Percentiles rank a stretch among this genome's conserved stretches.
These are phyloP conservation scores for Trichogramma pretiosum DNA, from an alignment of 1,140 invertebrate species.

Conservation along the genomic window DNA sequence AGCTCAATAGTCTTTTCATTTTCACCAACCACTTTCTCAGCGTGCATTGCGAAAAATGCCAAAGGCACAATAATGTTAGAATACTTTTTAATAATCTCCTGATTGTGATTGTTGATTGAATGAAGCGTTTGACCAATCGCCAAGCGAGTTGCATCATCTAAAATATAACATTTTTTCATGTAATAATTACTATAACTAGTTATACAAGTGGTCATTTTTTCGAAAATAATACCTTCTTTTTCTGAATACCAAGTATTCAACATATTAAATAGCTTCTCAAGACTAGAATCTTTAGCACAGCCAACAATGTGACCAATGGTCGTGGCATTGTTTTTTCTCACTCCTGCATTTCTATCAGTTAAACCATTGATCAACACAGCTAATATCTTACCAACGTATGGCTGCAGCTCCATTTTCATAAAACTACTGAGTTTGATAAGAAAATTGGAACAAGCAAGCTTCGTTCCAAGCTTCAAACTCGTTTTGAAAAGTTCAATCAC, in stretches of 20 bases:
- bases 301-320: conserved; percentile 80
- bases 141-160: conserved; percentile 61
- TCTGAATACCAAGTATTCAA: conserved; percentile 72
- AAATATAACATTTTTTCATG: conserved; percentile 20
- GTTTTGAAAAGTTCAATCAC: conserved; percentile 74
- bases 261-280: conserved; percentile 77
- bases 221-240: conserved; percentile 48
- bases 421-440: conserved; percentile 60
- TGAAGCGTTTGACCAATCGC: conserved; percentile 72
- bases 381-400: conserved; percentile 70
- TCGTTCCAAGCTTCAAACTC: conserved; percentile 72
- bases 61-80: conserved; percentile 70
- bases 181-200: conserved; percentile 1
- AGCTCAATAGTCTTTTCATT: conserved; percentile 58
- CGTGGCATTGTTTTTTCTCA: conserved; percentile 74
- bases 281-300: conserved; percentile 75
- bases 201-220: neutral
- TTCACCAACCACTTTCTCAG: conserved; percentile 57
- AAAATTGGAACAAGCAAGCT: conserved; percentile 78
- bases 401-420: conserved; percentile 50
- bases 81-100: conserved; percentile 73
- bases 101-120: conserved; percentile 72
- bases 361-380: conserved; percentile 67
- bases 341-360: conserved; percentile 70
- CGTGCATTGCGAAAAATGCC: conserved; percentile 84